Evolutionary conservation across 92 coral and sea anemone genomes (phyloP).

Genomic region (Phenganax stokvisi): DNA sequence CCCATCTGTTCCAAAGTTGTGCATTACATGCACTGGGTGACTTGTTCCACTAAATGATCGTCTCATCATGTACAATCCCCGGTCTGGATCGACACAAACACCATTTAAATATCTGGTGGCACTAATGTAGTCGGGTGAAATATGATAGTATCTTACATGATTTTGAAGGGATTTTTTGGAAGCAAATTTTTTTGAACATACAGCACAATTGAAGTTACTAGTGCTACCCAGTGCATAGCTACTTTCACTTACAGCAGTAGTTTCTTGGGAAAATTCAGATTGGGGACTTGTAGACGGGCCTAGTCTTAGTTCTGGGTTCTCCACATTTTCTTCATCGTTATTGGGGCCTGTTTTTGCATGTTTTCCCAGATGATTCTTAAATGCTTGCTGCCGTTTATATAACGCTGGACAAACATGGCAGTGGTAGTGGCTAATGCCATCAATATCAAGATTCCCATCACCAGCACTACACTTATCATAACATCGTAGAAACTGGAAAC

Average conservation of each 20-base stretch:
- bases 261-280: neutral
- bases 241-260: neutral
- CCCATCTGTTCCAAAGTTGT: conserved; percentile 4
- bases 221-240: neutral
- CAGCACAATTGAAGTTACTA: conserved; percentile 14
- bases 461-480: neutral
- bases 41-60: conserved; percentile 47
- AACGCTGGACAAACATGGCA: conserved; percentile 26
- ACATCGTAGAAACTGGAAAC: conserved; percentile 2
- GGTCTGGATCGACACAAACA: conserved; percentile 47
- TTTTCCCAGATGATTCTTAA: conserved; percentile 29
- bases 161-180: conserved; percentile 46
- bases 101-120: conserved; percentile 42
- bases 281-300: neutral
- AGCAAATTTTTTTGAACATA: conserved; percentile 41
- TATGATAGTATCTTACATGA: conserved; percentile 44
- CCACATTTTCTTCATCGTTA: neutral
- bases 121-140: conserved; percentile 32
- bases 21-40: conserved; percentile 43
- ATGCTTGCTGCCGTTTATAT: conserved; percentile 20
- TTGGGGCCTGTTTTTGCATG: conserved; percentile 12
- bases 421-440: conserved; percentile 44
- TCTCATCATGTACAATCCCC: conserved; percentile 49
- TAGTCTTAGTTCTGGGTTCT: neutral
- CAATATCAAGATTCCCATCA: neutral